These are phyloP conservation scores for Heterochromis multidens DNA, from an alignment of 2,113 vertebrate species.

Conservation along the genomic window DNA sequence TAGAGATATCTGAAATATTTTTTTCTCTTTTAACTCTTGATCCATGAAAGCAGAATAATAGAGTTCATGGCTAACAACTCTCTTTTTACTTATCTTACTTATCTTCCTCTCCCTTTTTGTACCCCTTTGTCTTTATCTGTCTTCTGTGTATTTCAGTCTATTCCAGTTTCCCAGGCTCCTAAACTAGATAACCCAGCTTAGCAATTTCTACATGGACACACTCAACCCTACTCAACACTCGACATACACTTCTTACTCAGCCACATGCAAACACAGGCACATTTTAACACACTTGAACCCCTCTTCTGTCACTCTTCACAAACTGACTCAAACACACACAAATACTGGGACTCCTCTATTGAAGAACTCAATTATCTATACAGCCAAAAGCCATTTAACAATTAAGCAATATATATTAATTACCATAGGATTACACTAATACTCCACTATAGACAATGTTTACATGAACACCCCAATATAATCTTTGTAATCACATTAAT, in stretches of 20 bases:
- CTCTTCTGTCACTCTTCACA: neutral
- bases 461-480: neutral
- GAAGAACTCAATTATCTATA: neutral
- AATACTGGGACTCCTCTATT: neutral
- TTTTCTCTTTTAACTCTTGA: neutral
- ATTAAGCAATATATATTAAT: neutral
- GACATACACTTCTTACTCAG: constrained; percentile 13
- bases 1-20: neutral
- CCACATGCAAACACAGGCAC: neutral
- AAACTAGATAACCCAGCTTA: constrained; percentile 59
- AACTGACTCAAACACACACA: neutral
- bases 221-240: neutral
- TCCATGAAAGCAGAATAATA: neutral
- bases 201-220: constrained; percentile 42
- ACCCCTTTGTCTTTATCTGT: constrained; percentile 47
- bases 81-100: neutral
- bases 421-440: constrained; percentile 10
- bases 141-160: constrained; percentile 31
- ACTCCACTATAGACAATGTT: neutral
- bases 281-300: constrained; percentile 6
- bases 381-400: neutral
- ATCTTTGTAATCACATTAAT: constrained; percentile 26
- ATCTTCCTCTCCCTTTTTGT: neutral
- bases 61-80: neutral
- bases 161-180: constrained; percentile 62